Conservation (phyloP, 37 sponge, comb jelly and placozoan genomes). For the Halichondria panicea region DNA sequence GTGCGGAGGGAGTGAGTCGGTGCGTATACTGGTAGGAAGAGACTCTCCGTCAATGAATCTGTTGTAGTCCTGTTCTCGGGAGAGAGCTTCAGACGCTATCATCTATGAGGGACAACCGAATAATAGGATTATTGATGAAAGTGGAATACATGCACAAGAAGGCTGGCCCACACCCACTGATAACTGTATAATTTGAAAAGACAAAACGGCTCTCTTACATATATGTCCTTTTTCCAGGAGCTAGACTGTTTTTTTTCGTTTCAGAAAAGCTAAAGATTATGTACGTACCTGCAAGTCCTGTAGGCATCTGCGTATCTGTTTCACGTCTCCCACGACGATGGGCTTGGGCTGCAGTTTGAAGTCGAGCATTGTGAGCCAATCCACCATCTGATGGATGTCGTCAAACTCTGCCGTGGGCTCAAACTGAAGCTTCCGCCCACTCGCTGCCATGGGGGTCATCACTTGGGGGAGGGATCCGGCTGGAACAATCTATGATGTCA, state of each 20-base stretch:
- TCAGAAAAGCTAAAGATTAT: neutral
- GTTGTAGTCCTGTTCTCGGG: slow-evolving; percentile 27
- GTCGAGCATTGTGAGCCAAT: slow-evolving; percentile 46
- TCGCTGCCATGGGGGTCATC: slow-evolving; percentile 24
- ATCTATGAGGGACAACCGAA: neutral
- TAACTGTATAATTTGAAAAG: too few relatives aligned
- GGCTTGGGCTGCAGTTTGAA: slow-evolving; percentile 23
- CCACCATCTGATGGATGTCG: slow-evolving; percentile 35
- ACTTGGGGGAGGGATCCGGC: slow-evolving; percentile 42
- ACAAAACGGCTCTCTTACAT: too few relatives aligned
- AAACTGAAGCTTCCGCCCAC: neutral
- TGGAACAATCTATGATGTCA: slow-evolving; percentile 58
- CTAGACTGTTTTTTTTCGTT: neutral
- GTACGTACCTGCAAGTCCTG: slow-evolving; percentile 13
- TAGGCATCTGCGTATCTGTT: slow-evolving; percentile 9
- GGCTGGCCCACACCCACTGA: too few relatives aligned
- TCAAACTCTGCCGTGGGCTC: slow-evolving; percentile 38
- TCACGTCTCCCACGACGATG: slow-evolving; percentile 20
- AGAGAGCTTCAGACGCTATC: slow-evolving; percentile 15
- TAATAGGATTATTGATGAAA: too few relatives aligned
- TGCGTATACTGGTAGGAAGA: too few relatives aligned
- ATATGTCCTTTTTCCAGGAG: too few relatives aligned
- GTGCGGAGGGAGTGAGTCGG: too few relatives aligned
- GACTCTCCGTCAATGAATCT: slow-evolving; percentile 32
- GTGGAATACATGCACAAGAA: too few relatives aligned